Base-by-base conservation (phyloP, 2,888 invertebrate species). In the Seira sanloemensis region DNA sequence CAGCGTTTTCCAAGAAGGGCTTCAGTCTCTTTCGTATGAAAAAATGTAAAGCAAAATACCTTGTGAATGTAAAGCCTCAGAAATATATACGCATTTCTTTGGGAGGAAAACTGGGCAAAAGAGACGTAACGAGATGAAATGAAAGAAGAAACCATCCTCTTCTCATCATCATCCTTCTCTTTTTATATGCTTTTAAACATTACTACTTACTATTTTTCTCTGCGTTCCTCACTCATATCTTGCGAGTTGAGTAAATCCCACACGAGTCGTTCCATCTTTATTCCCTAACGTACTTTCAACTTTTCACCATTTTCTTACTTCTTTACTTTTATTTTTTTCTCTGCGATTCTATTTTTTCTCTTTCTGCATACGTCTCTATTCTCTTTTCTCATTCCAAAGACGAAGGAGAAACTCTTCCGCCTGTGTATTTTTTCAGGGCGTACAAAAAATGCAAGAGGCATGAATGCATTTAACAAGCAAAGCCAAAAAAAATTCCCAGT, bases 211-310 rank as follows among this genome's bases (percentile, higher is more conserved):
- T 73, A 24, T 26, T 25, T 78, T 58, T 65, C 66, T 76, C 25
- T n/a, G 25, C 19, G 12, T 27, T 9, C 69, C 72, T 81, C 74
- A 62, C 75, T 67, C 80, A 75, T 75, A 7, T 12, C 58, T 75
- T 81, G 68, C 69, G 75, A 81, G 69, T 81, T 68, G 74, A 79
- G 80, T 75, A 84, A 85, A 85, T 85, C 85, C 85, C 85, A 85
- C 85, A 85, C 85, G 85, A 85, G 85, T 85, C 85, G 80, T 85
- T 85, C 85, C 77, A 75, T 77, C 80, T 76, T 77, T 73, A 85
- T 85, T 85, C 85, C 85, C 85, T 54, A 81, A 80, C 76, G 85
- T 85, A 80, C 85, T 80, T 81, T 85, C 85, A 80, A 85, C 80
- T 80, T 85, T 80, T 80, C 80, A 71, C 77, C 85, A 85, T 85